These are phyloP conservation scores for Phortica magna DNA, from an alignment of 2,888 invertebrate genomes.

Conservation along the genomic window DNA sequence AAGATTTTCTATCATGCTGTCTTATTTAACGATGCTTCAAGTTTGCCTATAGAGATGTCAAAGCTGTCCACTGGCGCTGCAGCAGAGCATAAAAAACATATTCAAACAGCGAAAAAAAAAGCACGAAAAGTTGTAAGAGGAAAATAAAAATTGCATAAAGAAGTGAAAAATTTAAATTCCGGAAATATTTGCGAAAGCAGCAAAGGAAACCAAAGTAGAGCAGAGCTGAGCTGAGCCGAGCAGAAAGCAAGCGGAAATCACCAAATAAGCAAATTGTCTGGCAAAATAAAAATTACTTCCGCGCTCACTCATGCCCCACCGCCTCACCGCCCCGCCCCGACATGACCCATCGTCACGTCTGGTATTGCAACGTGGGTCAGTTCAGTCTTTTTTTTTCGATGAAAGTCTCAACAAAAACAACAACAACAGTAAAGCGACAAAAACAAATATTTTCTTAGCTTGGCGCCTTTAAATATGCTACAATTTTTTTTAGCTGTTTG, in stretches of 20 bases:
- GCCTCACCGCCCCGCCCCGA: neutral
- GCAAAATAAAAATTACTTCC: conserved; percentile 78
- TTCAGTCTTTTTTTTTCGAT: neutral
- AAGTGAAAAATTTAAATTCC: conserved; percentile 58
- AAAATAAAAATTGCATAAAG: conserved; percentile 32
- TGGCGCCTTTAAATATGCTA: neutral
- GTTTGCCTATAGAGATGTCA: neutral
- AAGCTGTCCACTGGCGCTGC: neutral
- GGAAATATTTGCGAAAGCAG: conserved; percentile 68
- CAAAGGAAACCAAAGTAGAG: conserved; percentile 41
- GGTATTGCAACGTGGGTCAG: neutral
- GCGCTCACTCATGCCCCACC: conserved; percentile 40
- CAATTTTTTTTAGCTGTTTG: neutral
- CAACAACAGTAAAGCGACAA: neutral
- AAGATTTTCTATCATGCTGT: conserved; percentile 38
- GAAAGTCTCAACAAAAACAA: neutral
- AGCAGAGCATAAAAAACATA: neutral
- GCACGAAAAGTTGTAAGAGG: conserved; percentile 16
- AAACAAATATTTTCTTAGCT: neutral
- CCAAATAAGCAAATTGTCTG: conserved; percentile 78
- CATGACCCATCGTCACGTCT: neutral
- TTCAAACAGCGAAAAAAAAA: conserved; percentile 8
- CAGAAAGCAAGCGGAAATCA: conserved; percentile 73
- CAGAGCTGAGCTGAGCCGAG: conserved; percentile 43
- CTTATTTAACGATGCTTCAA: neutral